Evolutionary conservation across 2,113 vertebrate species (phyloP).

Genomic region (Spilogale gracilis): DNA sequence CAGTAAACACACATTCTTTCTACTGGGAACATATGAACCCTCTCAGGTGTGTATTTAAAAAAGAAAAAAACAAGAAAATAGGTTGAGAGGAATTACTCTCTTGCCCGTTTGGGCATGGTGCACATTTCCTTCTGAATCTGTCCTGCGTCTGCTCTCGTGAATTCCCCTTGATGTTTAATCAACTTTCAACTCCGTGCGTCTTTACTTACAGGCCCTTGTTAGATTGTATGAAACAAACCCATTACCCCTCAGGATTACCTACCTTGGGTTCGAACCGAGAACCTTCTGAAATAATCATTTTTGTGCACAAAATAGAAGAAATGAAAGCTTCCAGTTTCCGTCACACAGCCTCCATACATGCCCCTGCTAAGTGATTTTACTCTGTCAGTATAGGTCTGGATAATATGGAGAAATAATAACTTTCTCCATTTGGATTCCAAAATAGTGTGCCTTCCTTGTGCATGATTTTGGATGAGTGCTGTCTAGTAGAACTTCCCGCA

Average conservation of each 20-base stretch:
- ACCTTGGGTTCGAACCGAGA: not conserved
- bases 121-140: rapidly evolving
- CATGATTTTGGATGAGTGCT: not conserved
- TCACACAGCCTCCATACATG: rapidly evolving
- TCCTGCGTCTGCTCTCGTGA: rapidly evolving
- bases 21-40: not conserved
- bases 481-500: not conserved
- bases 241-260: not conserved
- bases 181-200: not conserved
- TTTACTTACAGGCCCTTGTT: too few species aligned
- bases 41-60: not conserved
- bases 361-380: not conserved
- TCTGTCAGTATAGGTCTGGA: too few species aligned
- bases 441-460: not conserved
- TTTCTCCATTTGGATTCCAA: not conserved
- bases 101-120: too few species aligned
- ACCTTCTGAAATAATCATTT: not conserved
- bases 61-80: too few species aligned
- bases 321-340: not conserved
- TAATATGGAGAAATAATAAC: not conserved
- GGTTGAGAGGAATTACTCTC: not conserved
- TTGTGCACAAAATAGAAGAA: not conserved
- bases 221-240: not conserved
- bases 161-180: not conserved
- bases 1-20: not conserved